phyloP scores from a whole-genome alignment of 37 sponge, comb jelly and placozoan genomes.

The Eunapius fragilis region DNA sequence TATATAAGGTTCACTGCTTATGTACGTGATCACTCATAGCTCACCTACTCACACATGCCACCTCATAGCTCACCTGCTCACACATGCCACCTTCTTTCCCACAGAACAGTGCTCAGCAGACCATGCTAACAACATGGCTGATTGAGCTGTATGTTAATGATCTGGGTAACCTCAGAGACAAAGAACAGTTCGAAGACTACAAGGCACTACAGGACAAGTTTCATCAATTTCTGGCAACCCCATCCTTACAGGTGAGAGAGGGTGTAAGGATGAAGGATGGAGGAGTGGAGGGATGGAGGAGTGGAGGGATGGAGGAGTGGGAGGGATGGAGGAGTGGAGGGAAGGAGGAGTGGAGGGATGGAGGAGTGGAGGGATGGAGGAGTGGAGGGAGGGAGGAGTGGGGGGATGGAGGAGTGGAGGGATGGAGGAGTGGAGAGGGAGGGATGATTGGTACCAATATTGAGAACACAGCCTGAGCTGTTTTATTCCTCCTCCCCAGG shows the following conservation, averaged over 20 bases:
- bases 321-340: too few relatives aligned
- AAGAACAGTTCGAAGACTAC: constrained; percentile 29
- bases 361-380: too few relatives aligned
- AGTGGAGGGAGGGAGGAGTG: too few relatives aligned
- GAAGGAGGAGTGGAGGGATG: too few relatives aligned
- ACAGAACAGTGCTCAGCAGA: constrained; percentile 80
- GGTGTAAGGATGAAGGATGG: background rate
- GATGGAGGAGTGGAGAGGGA: too few relatives aligned
- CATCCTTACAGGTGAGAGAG: constrained; percentile 56
- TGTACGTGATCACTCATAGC: background rate
- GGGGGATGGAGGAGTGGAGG: too few relatives aligned
- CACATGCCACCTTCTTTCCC: background rate
- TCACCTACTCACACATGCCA: background rate
- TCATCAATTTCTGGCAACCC: constrained; percentile 55
- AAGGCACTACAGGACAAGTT: constrained; percentile 61
- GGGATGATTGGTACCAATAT: too few relatives aligned
- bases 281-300: too few relatives aligned
- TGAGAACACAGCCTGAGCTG: too few relatives aligned
- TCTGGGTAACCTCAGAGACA: constrained; percentile 70
- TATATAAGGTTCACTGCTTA: too few relatives aligned
- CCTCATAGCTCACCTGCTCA: background rate
- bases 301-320: too few relatives aligned
- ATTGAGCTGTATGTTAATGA: constrained; percentile 82
- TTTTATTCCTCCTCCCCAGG: constrained; percentile 14
- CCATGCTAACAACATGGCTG: constrained; percentile 90